These are phyloP conservation scores for Sciurus carolinensis DNA, from an alignment of 2,797 vertebrate genomes.

Conservation along the genomic window DNA sequence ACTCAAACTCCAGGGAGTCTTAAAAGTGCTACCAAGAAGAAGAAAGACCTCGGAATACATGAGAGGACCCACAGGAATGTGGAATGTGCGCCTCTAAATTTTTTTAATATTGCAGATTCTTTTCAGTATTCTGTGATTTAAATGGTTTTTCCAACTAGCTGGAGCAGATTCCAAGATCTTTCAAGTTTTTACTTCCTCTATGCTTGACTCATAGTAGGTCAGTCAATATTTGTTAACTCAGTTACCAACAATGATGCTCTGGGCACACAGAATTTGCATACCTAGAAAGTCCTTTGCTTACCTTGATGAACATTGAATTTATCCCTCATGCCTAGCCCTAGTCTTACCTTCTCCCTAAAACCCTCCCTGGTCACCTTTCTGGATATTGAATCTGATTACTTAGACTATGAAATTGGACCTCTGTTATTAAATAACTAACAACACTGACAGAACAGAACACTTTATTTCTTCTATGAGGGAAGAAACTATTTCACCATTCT, in stretches of 20 bases:
- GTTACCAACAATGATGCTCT: background rate
- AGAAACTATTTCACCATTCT: background rate
- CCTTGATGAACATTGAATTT: background rate
- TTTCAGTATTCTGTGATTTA: constrained; percentile 53
- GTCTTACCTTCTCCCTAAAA: background rate
- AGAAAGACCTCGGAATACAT: background rate
- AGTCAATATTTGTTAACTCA: background rate
- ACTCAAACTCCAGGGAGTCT: background rate
- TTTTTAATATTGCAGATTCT: constrained; percentile 51
- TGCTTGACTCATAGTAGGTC: background rate
- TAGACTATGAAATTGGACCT: background rate
- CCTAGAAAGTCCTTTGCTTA: background rate
- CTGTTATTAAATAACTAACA: constrained; percentile 11
- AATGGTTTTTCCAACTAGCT: constrained; percentile 41
- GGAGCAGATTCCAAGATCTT: constrained; percentile 58
- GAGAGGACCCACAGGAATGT: constrained; percentile 67
- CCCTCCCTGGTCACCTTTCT: background rate
- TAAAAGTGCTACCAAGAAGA: constrained; percentile 17
- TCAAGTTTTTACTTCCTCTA: background rate
- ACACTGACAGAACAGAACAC: background rate
- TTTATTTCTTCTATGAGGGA: background rate
- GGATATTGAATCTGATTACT: background rate
- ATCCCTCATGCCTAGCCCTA: background rate
- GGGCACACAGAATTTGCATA: background rate
- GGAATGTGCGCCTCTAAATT: background rate